These are phyloP conservation scores for Halcyon smyrnensis DNA, from an alignment of 2,797 vertebrate genomes.

Conservation along the genomic window DNA sequence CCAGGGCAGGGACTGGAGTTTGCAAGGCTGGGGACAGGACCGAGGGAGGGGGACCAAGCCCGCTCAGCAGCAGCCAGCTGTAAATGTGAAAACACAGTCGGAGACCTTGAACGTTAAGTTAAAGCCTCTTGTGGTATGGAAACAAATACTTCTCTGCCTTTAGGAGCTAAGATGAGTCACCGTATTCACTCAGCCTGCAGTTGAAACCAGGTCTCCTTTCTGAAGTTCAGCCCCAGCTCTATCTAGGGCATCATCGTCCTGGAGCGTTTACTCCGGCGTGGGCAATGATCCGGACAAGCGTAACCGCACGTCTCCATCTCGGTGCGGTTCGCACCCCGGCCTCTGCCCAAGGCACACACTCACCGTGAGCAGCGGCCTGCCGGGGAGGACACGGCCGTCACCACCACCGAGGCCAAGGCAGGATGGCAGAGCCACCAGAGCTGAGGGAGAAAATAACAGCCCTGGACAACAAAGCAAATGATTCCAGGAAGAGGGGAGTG, in stretches of 20 bases:
- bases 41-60: not conserved
- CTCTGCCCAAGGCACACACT: not conserved
- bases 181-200: not conserved
- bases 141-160: slow-evolving; percentile 31
- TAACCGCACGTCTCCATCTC: not conserved
- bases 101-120: not conserved
- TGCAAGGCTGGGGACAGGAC: not conserved
- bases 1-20: not conserved
- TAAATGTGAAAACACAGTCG: not conserved
- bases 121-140: not conserved
- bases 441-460: not conserved
- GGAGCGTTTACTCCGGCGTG: not conserved
- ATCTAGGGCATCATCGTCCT: not conserved
- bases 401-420: not conserved
- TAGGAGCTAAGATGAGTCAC: slow-evolving; percentile 46
- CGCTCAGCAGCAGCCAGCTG: not conserved
- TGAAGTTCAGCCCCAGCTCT: not conserved
- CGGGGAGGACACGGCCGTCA: not conserved
- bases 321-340: not conserved
- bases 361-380: rapidly evolving
- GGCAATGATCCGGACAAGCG: rapidly evolving
- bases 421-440: rapidly evolving
- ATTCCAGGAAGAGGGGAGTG: not conserved
- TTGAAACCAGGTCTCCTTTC: not conserved
- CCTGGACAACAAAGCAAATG: not conserved